Evolutionary conservation across 2,113 vertebrate genomes (phyloP).

Genomic region (Hyperopisus bebe): DNA sequence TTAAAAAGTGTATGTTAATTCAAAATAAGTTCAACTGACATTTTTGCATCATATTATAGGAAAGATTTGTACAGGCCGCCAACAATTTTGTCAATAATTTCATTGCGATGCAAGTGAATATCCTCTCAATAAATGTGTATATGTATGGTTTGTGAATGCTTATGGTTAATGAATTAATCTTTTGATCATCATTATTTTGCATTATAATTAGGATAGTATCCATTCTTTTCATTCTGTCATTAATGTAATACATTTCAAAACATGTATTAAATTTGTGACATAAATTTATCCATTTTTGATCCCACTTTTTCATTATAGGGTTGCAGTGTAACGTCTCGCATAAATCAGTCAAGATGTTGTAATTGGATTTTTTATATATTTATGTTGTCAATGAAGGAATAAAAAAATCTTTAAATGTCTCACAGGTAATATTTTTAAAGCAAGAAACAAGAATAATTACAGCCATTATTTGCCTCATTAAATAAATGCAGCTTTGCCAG

Average conservation of each 20-base stretch:
- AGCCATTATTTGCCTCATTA: background rate
- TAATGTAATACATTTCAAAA: background rate
- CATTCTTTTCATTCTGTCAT: background rate
- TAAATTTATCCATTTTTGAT: background rate
- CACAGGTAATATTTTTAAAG: background rate
- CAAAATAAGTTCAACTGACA: background rate
- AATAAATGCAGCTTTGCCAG: background rate
- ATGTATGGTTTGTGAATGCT: background rate
- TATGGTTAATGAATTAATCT: background rate
- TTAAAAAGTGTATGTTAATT: background rate
- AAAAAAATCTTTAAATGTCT: background rate
- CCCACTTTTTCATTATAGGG: background rate
- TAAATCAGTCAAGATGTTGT: background rate
- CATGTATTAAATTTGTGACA: background rate
- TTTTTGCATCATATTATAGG: background rate
- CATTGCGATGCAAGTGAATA: background rate
- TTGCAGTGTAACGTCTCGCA: background rate
- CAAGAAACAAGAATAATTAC: background rate
- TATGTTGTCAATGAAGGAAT: background rate
- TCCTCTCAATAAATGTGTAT: background rate
- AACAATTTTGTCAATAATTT: background rate
- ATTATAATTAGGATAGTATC: background rate
- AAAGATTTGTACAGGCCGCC: background rate
- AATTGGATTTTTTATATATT: background rate
- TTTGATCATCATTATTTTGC: background rate